phyloP scores from a whole-genome alignment of 2,888 invertebrate genomes.

The Platycheirus rosarum region DNA sequence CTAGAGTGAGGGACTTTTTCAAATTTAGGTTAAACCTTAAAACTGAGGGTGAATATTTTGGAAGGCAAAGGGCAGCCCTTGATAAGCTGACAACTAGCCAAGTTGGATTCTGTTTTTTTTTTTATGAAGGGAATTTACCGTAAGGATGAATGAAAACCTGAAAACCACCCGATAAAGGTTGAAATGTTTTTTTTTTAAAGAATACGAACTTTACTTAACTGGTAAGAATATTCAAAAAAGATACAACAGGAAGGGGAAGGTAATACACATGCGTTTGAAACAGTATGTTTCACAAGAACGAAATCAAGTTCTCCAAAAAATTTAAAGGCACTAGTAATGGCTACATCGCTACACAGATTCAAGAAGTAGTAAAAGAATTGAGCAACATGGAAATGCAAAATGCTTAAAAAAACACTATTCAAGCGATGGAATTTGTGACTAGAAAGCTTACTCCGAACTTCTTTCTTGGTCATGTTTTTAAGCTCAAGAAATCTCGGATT shows the following conservation, averaged over 20 bases:
- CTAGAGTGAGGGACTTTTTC: conserved; percentile 7
- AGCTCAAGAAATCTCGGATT: too few relatives aligned
- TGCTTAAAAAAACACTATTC: too few relatives aligned
- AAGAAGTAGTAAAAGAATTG: too few relatives aligned
- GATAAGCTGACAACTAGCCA: conserved; percentile 40
- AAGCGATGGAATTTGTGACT: too few relatives aligned
- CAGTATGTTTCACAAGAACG: conserved; percentile 14
- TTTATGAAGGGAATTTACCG: conserved; percentile 2
- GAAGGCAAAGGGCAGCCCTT: conserved; percentile 21
- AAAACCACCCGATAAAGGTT: conserved; percentile 24
- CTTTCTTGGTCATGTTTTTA: too few relatives aligned
- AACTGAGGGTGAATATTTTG: conserved; percentile 26
- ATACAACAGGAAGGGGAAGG: background rate
- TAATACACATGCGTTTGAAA: conserved; percentile 6
- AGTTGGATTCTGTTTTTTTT: conserved; percentile 20
- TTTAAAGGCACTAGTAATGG: too few relatives aligned
- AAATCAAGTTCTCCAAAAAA: background rate
- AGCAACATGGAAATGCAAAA: too few relatives aligned
- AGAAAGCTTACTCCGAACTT: too few relatives aligned
- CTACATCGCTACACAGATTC: too few relatives aligned
- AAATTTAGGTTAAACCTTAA: conserved; percentile 35
- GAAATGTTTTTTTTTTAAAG: conserved; percentile 29
- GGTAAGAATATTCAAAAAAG: background rate
- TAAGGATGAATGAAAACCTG: background rate
- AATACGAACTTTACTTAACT: conserved; percentile 38